phyloP scores from a whole-genome alignment of 2,113 vertebrate genomes.

The Ailuropoda melanoleuca region DNA sequence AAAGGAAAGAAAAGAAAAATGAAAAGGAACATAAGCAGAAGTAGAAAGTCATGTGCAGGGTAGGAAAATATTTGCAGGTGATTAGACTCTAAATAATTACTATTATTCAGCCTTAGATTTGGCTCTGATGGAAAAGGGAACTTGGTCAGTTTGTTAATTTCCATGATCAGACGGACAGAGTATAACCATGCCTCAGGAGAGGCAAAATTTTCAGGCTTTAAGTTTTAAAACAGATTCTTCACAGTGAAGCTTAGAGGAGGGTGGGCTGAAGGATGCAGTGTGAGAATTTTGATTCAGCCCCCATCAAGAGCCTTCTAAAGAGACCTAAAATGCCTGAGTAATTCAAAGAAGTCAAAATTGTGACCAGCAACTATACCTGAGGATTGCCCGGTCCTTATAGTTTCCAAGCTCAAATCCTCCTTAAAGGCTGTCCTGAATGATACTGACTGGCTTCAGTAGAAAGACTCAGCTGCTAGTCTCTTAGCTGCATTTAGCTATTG shows the following conservation, averaged over 20 bases:
- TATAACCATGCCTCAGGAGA: neutral
- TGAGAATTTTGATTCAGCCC: neutral
- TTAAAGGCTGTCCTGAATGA: neutral
- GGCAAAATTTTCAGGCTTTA: neutral
- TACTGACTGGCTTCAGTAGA: neutral
- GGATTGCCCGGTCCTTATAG: neutral
- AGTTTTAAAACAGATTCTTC: slow-evolving; percentile 24
- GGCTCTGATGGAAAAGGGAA: neutral
- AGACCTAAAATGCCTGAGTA: neutral
- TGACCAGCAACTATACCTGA: neutral
- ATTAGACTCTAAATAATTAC: neutral
- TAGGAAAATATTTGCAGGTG: neutral
- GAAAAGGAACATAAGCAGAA: neutral
- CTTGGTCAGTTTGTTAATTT: slow-evolving; percentile 9
- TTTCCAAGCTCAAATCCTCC: neutral
- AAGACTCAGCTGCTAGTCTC: neutral
- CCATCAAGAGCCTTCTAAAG: neutral
- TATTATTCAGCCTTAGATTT: neutral
- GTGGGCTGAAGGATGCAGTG: neutral
- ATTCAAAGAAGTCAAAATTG: neutral
- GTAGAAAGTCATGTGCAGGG: neutral
- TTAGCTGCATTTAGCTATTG: neutral
- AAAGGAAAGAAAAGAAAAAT: neutral
- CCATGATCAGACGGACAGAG: neutral
- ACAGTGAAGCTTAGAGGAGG: neutral